Conservation (phyloP, 2,797 vertebrate genomes). For the Mus minutoides region DNA sequence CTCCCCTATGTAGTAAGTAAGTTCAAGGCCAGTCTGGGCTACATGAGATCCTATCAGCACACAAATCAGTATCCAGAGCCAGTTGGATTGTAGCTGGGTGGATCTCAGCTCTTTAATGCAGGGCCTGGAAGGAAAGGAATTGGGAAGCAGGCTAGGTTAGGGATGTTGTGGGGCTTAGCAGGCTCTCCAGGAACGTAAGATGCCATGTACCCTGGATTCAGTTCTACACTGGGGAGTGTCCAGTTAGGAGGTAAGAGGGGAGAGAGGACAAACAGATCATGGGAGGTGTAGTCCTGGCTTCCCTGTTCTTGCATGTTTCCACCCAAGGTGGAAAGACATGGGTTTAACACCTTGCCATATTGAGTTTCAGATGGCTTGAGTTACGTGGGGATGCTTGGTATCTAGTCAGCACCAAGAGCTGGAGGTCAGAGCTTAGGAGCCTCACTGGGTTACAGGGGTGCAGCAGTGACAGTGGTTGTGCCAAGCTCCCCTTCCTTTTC, state of each 20-base stretch:
- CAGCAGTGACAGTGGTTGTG: background rate
- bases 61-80: background rate
- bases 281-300: fast-evolving
- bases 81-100: background rate
- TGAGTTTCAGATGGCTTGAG: background rate
- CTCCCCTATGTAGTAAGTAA: background rate
- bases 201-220: background rate
- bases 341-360: background rate
- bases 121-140: background rate
- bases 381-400: fast-evolving
- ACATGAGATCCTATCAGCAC: background rate
- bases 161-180: fast-evolving
- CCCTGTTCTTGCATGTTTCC: fast-evolving
- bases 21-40: background rate
- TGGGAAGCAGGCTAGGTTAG: fast-evolving
- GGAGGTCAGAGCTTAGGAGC: background rate
- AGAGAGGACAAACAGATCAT: background rate
- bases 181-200: background rate
- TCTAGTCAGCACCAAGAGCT: background rate
- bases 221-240: background rate
- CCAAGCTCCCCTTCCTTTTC: too few species aligned
- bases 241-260: fast-evolving
- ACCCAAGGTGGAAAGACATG: background rate
- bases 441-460: background rate
- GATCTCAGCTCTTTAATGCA: background rate